A percentile compares a stretch with the other conserved stretches of the same genome.
Evolutionary conservation across 1,140 invertebrate species (phyloP).

Genomic region (Aethina tumida): DNA sequence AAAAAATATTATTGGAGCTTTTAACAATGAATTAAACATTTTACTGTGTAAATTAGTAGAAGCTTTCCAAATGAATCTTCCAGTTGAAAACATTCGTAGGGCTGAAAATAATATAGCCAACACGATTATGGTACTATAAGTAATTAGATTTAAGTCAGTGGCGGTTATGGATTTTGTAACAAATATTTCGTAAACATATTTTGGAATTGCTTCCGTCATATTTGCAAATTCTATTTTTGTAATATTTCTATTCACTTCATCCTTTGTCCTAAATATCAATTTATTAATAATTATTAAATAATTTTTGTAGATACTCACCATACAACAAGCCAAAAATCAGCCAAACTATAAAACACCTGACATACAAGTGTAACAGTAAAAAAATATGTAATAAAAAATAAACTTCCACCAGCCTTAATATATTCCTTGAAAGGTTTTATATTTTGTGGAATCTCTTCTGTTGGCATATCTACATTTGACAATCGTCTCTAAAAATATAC

Average conservation of each 20-base stretch:
- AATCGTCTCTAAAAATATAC: too few relatives aligned
- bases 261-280: too few relatives aligned
- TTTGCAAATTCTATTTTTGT: too few relatives aligned
- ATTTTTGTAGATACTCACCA: slow-evolving; percentile 40
- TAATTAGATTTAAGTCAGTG: too few relatives aligned
- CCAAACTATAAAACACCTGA: slow-evolving; percentile 53
- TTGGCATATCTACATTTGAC: too few relatives aligned
- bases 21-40: slow-evolving; percentile 48
- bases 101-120: slow-evolving; percentile 28
- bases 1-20: slow-evolving; percentile 62
- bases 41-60: slow-evolving; percentile 65
- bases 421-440: too few relatives aligned
- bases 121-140: background rate
- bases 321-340: slow-evolving; percentile 67
- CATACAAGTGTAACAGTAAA: slow-evolving; percentile 46
- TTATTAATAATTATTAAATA: too few relatives aligned
- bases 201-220: too few relatives aligned
- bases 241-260: too few relatives aligned
- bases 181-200: slow-evolving; percentile 15
- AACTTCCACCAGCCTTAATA: slow-evolving; percentile 50
- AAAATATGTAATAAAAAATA: slow-evolving; percentile 43
- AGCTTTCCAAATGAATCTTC: slow-evolving; percentile 54
- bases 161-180: slow-evolving; percentile 30
- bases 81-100: slow-evolving; percentile 14
- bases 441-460: too few relatives aligned